Evolutionary conservation across 2,888 invertebrate genomes (phyloP), one percentile per base, ranked within the genome.

Genomic region (Spialia ferax): DNA sequence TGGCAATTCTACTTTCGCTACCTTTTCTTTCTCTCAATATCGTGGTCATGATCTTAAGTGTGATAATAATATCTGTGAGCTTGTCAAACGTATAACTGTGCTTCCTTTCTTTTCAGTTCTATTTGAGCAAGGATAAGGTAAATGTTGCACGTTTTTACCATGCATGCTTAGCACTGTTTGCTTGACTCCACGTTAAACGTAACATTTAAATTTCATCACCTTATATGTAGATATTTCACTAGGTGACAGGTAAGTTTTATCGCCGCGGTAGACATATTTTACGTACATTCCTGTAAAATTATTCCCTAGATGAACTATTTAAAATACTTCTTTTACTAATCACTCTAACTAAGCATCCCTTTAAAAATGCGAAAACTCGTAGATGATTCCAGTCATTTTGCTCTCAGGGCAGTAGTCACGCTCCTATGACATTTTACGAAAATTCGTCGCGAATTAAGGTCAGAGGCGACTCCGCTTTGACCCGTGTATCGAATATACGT

Each of bases 61-160:
- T 75, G 32, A 38, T 15, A 29, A 6, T 45, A 29, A 59, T 61
- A 65, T 73, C 63, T 72, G 63, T 61, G 74, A 71, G 80, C 81
- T 80, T 81, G 74, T 71, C 74, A 78, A 74, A 72, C 71, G 64
- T 76, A 73, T 81, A 83, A 83, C 72, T 76, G 73, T 83, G 80
- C 79, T 77, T 83, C 81, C 76, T 88, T 86, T 88, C 73, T 84
- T 90, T 90, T 82, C 90, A 90, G 90, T 88, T 84, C 77, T 79
- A 80, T 85, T 86, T 87, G 84, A 85, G 82, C 86, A 84, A 85
- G 88, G 88, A 90, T 66, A 78, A 90, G 90, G 90, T 90, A 90
- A 89, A 83, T 81, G 76, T 82, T 72, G 77, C 79, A 81, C 78
- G 68, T 68, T 5, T 69, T 68, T 69, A 57, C 29, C 7, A 22